Conservation (phyloP, 2,888 invertebrate genomes). For the Idaea biselata region DNA sequence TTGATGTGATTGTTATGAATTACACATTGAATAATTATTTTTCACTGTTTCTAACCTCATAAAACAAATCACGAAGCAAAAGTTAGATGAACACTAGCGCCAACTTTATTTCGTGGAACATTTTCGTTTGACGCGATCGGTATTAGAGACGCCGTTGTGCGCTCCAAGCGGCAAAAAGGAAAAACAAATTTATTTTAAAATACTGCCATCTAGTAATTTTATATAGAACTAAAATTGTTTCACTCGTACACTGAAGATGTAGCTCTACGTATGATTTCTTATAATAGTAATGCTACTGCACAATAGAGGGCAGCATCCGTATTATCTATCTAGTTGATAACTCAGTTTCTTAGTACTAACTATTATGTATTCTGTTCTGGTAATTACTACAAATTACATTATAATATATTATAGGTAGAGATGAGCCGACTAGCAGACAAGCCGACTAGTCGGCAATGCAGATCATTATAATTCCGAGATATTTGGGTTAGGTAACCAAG, state of each 20-base stretch:
- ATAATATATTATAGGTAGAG: no score
- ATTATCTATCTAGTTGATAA: no score
- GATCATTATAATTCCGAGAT: no score
- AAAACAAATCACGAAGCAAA: constrained; percentile 18
- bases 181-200: constrained; percentile 16
- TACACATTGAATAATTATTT: constrained; percentile 32
- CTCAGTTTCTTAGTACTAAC: no score
- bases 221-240: constrained; percentile 2
- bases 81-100: constrained; percentile 47
- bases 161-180: constrained; percentile 33
- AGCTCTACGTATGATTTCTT: constrained; percentile 8
- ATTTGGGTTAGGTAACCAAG: no score
- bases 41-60: constrained; percentile 54
- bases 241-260: constrained; percentile 38
- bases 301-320: no score
- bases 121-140: constrained; percentile 20
- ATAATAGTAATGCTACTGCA: background rate
- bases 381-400: no score
- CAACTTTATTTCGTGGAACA: constrained; percentile 21
- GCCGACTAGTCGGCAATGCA: no score
- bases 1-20: constrained; percentile 31
- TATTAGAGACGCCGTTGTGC: constrained; percentile 37
- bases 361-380: no score
- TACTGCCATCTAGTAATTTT: constrained; percentile 13
- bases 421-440: no score